Evolutionary conservation across 2,113 vertebrate species (phyloP).

Genomic region (Rhinopithecus roxellana): DNA sequence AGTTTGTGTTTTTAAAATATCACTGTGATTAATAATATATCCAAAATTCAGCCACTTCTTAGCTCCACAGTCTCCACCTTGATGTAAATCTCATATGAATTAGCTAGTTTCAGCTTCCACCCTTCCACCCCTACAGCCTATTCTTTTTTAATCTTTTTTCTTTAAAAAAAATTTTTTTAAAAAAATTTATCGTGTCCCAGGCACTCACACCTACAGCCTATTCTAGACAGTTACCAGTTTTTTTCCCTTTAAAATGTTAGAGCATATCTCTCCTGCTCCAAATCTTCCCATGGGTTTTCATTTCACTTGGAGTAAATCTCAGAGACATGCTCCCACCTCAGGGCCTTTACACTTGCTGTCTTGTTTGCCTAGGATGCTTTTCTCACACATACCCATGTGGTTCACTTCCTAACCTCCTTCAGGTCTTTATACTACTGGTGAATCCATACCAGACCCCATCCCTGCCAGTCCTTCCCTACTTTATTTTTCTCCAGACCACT

Average conservation of each 20-base stretch:
- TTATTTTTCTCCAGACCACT: neutral
- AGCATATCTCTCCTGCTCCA: neutral
- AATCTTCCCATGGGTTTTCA: neutral
- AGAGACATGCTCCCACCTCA: neutral
- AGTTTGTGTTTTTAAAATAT: neutral
- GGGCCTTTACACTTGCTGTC: neutral
- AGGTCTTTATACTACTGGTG: neutral
- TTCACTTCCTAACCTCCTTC: neutral
- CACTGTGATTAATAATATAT: neutral
- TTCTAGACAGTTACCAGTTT: neutral
- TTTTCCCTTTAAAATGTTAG: neutral
- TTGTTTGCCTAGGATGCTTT: neutral
- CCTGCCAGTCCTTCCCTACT: neutral
- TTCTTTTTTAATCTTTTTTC: neutral
- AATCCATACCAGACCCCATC: neutral
- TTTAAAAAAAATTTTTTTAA: no score
- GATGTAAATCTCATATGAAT: neutral
- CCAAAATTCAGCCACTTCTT: neutral
- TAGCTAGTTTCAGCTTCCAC: neutral
- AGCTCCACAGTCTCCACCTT: neutral
- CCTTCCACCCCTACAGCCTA: neutral
- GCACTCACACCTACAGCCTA: no score
- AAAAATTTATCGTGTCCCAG: no score
- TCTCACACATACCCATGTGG: no score
- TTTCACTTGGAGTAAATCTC: neutral